Evolutionary conservation across 2,797 vertebrate species (phyloP).

Genomic region (Epinephelus coioides): DNA sequence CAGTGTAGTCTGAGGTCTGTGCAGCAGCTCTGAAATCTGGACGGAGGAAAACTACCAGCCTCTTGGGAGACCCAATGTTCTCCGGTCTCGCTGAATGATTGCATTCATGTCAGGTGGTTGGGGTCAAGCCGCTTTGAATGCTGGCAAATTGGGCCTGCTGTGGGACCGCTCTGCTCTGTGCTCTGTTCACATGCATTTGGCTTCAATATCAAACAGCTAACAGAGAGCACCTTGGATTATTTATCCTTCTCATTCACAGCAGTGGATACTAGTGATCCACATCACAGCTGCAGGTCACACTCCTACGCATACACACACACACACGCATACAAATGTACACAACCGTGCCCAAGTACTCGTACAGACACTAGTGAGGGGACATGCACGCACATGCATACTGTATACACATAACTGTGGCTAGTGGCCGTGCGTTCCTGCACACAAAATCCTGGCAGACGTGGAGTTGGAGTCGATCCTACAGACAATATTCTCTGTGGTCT

Average conservation of each 20-base stretch:
- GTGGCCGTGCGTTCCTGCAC: conserved; percentile 22
- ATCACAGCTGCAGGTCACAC: conserved; percentile 71
- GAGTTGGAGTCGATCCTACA: conserved; percentile 24
- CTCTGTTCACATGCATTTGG: conserved; percentile 66
- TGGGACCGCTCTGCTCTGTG: conserved; percentile 45
- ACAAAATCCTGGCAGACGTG: conserved; percentile 45
- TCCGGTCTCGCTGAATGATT: conserved; percentile 61
- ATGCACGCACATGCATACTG: conserved; percentile 12
- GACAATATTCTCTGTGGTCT: conserved; percentile 62
- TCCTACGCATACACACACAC: conserved; percentile 16
- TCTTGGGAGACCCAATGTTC: conserved; percentile 53
- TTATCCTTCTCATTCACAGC: conserved; percentile 69
- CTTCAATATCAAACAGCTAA: conserved; percentile 66
- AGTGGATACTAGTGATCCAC: conserved; percentile 69
- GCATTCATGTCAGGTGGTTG: conserved; percentile 61
- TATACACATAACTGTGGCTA: conserved; percentile 9
- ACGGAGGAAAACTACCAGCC: conserved; percentile 43
- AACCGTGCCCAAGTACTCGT: conserved; percentile 21
- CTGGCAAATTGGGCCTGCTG: conserved; percentile 67
- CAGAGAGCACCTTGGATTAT: conserved; percentile 73
- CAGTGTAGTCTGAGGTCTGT: conserved; percentile 27
- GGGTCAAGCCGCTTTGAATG: conserved; percentile 71
- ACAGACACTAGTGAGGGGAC: conserved; percentile 23
- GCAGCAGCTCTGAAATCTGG: conserved; percentile 45
- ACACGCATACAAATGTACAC: conserved; percentile 31